phyloP scores from a whole-genome alignment of 2,888 invertebrate genomes.

The Drosophila buzzatii region DNA sequence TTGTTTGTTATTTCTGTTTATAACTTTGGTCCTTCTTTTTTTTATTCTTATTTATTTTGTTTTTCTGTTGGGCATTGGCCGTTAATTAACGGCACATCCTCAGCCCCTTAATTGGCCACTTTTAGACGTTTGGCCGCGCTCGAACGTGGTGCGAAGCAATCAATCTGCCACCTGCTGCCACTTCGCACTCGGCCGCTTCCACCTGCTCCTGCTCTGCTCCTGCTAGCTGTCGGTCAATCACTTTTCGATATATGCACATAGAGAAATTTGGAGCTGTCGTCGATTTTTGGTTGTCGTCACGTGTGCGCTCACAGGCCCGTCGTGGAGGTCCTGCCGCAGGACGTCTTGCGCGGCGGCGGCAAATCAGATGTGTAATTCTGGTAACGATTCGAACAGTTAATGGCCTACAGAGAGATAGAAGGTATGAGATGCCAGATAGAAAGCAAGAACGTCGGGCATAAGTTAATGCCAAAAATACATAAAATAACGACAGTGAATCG shows the following conservation, averaged over 20 bases:
- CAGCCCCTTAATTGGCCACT: constrained; percentile 47
- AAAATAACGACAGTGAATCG: constrained; percentile 50
- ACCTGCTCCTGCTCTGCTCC: neutral
- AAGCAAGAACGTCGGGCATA: constrained; percentile 24
- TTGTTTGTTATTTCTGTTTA: constrained; percentile 20
- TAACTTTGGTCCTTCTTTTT: constrained; percentile 31
- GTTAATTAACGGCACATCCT: constrained; percentile 51
- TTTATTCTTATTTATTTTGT: neutral
- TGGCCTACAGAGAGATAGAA: constrained; percentile 71
- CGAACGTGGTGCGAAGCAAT: constrained; percentile 22
- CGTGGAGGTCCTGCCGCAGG: constrained; percentile 82
- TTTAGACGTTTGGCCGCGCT: constrained; percentile 36
- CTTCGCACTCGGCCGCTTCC: neutral
- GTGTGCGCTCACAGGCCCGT: constrained; percentile 70
- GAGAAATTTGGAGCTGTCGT: constrained; percentile 21
- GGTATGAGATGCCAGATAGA: constrained; percentile 19
- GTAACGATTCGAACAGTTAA: constrained; percentile 82
- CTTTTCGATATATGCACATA: constrained; percentile 9
- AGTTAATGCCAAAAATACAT: constrained; percentile 62
- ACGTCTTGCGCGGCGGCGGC: constrained; percentile 83
- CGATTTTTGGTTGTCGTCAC: constrained; percentile 14
- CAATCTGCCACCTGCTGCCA: constrained; percentile 22
- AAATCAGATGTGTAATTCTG: constrained; percentile 80
- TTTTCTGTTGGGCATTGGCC: neutral
- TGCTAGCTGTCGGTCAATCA: constrained; percentile 37